phyloP scores from a whole-genome alignment of 2,113 vertebrate genomes.

The Ancistrus triradiatus region DNA sequence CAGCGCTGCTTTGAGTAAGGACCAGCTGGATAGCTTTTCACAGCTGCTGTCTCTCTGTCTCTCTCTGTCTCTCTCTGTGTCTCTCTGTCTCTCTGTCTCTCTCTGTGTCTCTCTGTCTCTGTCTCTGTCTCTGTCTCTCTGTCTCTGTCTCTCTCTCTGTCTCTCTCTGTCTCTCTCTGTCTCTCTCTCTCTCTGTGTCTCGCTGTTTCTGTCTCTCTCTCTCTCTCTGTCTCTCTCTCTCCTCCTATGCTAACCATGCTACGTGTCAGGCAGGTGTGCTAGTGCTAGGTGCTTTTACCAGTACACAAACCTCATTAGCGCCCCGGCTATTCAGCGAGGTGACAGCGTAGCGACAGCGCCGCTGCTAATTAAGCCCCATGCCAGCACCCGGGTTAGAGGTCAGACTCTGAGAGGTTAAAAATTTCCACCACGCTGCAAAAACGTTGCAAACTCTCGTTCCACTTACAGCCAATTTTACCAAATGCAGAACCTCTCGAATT shows the following conservation, averaged over 20 bases:
- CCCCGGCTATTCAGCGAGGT: conserved; percentile 56
- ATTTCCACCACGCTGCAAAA: neutral
- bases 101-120: neutral
- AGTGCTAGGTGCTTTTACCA: conserved; percentile 66
- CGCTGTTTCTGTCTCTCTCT: too few species aligned
- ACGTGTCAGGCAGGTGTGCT: conserved; percentile 32
- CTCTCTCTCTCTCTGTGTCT: too few species aligned
- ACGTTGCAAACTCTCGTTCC: neutral
- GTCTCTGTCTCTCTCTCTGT: neutral
- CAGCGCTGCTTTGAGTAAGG: conserved; percentile 69
- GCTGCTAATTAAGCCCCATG: conserved; percentile 28
- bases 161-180: neutral
- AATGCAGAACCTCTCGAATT: too few species aligned
- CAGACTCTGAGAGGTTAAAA: conserved; percentile 22
- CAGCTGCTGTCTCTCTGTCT: conserved; percentile 19
- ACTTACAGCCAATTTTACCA: neutral
- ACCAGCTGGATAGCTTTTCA: conserved; percentile 69
- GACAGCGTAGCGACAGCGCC: conserved; percentile 56
- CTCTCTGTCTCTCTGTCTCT: too few species aligned
- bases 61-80: neutral
- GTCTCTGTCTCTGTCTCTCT: too few species aligned
- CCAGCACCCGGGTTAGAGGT: conserved; percentile 16
- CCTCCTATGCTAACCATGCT: neutral
- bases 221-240: neutral
- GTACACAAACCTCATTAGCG: conserved; percentile 77